phyloP scores from a whole-genome alignment of 2,888 invertebrate species.

The Seira musarum region DNA sequence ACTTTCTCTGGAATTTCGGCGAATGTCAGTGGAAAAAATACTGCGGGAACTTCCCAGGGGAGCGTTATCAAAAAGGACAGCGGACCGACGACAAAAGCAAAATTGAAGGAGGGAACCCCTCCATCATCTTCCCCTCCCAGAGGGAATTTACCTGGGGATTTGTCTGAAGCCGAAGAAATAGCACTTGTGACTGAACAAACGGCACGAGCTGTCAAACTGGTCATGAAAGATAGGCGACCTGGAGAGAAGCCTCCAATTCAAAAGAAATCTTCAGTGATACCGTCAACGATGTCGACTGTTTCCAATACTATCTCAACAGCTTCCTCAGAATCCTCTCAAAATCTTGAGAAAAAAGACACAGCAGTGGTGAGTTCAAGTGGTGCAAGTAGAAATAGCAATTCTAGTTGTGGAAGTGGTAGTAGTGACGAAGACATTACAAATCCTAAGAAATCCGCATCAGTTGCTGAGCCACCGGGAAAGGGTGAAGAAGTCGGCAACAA shows the following conservation, averaged over 20 bases:
- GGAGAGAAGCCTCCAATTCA: conserved; percentile 47
- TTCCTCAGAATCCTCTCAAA: neutral
- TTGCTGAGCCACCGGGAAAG: neutral
- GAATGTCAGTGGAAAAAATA: conserved; percentile 48
- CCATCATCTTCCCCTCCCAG: conserved; percentile 44
- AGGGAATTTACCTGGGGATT: conserved; percentile 48
- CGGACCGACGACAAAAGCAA: conserved; percentile 31
- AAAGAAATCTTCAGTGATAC: conserved; percentile 25
- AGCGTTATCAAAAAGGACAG: conserved; percentile 52
- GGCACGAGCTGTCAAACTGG: conserved; percentile 55
- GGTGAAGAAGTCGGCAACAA: conserved; percentile 2
- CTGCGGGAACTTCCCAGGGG: conserved; percentile 38
- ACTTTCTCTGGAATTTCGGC: conserved; percentile 38
- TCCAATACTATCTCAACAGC: neutral
- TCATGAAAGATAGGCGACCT: conserved; percentile 57
- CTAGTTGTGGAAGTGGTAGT: conserved; percentile 13
- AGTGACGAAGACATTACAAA: neutral
- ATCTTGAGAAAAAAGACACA: neutral
- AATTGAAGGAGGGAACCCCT: conserved; percentile 15
- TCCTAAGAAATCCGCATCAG: neutral
- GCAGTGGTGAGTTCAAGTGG: neutral
- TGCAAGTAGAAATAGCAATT: neutral
- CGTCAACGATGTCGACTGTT: neutral
- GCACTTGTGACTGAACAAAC: conserved; percentile 58
- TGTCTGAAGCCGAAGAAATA: conserved; percentile 54